Conservation (phyloP, 2,888 invertebrate genomes). For the Drosophila niveifrons region DNA sequence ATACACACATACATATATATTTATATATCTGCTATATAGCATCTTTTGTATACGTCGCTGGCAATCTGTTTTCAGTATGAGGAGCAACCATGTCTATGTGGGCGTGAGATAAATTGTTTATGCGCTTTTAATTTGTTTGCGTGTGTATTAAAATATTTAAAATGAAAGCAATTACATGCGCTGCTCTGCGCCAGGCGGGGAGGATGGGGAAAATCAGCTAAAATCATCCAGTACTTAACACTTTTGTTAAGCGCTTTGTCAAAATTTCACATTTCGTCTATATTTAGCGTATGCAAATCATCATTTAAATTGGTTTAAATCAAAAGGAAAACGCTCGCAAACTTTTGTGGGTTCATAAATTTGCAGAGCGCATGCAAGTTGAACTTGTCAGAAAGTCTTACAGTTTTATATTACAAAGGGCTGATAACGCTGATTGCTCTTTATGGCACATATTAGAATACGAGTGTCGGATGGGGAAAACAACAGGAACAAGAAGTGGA, state of each 20-base stretch:
- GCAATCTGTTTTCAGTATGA: slow-evolving; percentile 55
- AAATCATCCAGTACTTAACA: slow-evolving; percentile 19
- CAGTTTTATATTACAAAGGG: slow-evolving; percentile 7
- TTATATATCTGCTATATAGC: slow-evolving; percentile 8
- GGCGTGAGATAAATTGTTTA: slow-evolving; percentile 59
- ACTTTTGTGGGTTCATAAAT: not conserved
- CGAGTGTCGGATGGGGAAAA: not conserved
- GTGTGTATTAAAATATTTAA: slow-evolving; percentile 62
- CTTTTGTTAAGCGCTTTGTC: slow-evolving; percentile 20
- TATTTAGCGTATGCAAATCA: slow-evolving; percentile 5
- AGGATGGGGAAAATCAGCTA: not conserved
- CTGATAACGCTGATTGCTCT: slow-evolving; percentile 14
- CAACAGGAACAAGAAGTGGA: not conserved
- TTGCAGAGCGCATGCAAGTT: not conserved
- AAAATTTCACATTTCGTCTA: slow-evolving; percentile 3
- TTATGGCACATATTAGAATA: slow-evolving; percentile 40
- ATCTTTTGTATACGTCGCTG: slow-evolving; percentile 37
- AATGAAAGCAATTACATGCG: slow-evolving; percentile 40
- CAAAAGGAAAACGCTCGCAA: not conserved
- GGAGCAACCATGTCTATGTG: slow-evolving; percentile 24
- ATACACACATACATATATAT: slow-evolving; percentile 12
- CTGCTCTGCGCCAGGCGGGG: too few relatives aligned
- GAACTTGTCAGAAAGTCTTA: not conserved
- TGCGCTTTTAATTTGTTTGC: slow-evolving; percentile 62
- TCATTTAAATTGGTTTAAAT: not conserved